Base-by-base conservation (phyloP, 2,888 invertebrate genomes). In the Drosophila falleni region DNA sequence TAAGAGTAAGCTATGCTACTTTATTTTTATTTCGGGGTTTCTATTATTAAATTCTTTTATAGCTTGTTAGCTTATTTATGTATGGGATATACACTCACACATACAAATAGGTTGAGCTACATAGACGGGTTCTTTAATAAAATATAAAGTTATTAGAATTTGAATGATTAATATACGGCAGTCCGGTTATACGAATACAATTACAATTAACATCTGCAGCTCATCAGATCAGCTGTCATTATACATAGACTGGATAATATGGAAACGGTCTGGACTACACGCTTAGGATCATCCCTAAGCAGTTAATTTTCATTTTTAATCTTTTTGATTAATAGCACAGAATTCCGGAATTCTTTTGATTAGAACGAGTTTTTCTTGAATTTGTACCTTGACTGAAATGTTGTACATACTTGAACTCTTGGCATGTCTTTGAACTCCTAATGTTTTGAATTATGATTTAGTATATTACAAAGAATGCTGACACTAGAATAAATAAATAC, bases 21-120 rank as follows among this genome's bases (percentile, higher is more conserved):
- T 51, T 42, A 42, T 35, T 58, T 73, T 72, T 64, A 58, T 75
- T 76, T 81, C 37, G 47, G 73, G 61, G 55, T 42, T 64, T 83
- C 74, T 76, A 78, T 74, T 80, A 70, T 62, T 66, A 54, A 54
- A 44, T 56, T 46, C 39, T 37, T 61, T 67, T 75, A 58, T 68
- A 64, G 46, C 56, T 53, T 55, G 46, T 53, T 39, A 68, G 31
- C 4, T 47, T 6, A 80, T 70, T 62, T 71, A 71, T 76, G 51
- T 46, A 71, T 68, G 66, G 35, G 56, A 41, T 53, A 41, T 53
- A 23, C 51, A 58, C 29, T 15, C 9, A 51, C 15, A 39, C 10
- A 55, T 37, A 35, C 44, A 61, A 5, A 23, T 46, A 35, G 31
- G 2, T 33, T 9, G 29, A 56, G 5, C 11, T 4, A 11, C 3